A percentile compares a stretch with the other conserved stretches of the same genome.
Conservation (phyloP, 2,888 invertebrate genomes). For the Cerastis leucographa region DNA sequence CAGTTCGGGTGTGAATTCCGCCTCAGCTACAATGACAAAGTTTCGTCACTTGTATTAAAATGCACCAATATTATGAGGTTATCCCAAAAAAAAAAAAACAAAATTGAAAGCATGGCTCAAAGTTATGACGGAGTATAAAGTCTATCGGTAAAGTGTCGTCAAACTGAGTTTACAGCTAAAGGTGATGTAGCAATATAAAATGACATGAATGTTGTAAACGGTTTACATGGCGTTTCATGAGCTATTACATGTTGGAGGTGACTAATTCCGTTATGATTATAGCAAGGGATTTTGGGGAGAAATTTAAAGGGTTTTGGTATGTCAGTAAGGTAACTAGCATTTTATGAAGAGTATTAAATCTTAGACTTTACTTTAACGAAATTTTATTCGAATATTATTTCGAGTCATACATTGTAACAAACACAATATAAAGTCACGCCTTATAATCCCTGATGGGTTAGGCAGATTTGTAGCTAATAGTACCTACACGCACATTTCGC, state of each 20-base stretch:
- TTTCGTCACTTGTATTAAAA: background rate
- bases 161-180: slow-evolving; percentile 53
- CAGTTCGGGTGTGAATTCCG: no score
- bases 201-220: slow-evolving; percentile 56
- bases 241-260: slow-evolving; percentile 39
- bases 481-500: background rate
- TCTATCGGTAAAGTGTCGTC: slow-evolving; percentile 58
- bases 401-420: background rate
- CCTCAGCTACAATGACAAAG: background rate
- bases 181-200: slow-evolving; percentile 57
- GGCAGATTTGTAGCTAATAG: background rate
- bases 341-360: background rate
- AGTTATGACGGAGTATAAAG: slow-evolving; percentile 52
- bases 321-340: background rate
- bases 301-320: background rate
- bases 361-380: background rate
- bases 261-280: slow-evolving; percentile 56
- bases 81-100: slow-evolving; percentile 51
- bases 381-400: background rate
- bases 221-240: slow-evolving; percentile 50
- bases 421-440: background rate
- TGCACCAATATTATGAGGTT: background rate
- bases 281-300: slow-evolving; percentile 8
- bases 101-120: slow-evolving; percentile 30
- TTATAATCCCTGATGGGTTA: background rate